A percentile compares a stretch with the other conserved stretches of the same genome.
phyloP scores from a whole-genome alignment of 2,797 vertebrate species.

The Tympanoctomys barrerae region DNA sequence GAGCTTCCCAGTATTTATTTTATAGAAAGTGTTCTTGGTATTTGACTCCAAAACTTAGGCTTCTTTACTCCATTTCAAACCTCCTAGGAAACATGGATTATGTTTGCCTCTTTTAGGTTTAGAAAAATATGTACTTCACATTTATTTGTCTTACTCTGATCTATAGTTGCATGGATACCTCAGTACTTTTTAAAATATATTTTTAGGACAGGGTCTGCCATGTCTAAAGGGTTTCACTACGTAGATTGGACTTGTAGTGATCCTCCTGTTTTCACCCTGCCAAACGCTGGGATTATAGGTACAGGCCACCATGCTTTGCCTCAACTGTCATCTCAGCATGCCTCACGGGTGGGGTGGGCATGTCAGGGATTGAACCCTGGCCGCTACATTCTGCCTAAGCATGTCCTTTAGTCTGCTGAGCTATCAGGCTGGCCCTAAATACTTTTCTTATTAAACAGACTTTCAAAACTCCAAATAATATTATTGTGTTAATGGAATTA shows the following conservation, averaged over 20 bases:
- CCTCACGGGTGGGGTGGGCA: no score
- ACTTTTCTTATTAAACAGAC: not conserved
- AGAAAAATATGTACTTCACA: not conserved
- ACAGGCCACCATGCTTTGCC: no score
- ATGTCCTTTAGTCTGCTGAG: no score
- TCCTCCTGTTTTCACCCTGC: no score
- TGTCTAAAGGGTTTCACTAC: no score
- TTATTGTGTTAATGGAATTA: not conserved
- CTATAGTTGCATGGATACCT: not conserved
- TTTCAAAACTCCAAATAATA: not conserved
- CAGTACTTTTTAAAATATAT: not conserved
- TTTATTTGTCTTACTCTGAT: not conserved
- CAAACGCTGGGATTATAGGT: no score
- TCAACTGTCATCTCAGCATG: no score
- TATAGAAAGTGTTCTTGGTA: not conserved
- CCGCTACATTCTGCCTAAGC: no score
- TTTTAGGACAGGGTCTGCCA: no score
- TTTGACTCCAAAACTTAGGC: not conserved
- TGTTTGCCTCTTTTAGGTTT: not conserved
- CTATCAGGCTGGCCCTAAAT: not conserved
- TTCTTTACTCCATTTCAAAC: not conserved
- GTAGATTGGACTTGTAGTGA: no score
- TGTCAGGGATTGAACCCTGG: no score
- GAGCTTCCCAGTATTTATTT: not conserved
- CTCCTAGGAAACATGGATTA: not conserved